Base-by-base conservation (phyloP, 2,113 vertebrate genomes). In the Antennarius striatus region DNA sequence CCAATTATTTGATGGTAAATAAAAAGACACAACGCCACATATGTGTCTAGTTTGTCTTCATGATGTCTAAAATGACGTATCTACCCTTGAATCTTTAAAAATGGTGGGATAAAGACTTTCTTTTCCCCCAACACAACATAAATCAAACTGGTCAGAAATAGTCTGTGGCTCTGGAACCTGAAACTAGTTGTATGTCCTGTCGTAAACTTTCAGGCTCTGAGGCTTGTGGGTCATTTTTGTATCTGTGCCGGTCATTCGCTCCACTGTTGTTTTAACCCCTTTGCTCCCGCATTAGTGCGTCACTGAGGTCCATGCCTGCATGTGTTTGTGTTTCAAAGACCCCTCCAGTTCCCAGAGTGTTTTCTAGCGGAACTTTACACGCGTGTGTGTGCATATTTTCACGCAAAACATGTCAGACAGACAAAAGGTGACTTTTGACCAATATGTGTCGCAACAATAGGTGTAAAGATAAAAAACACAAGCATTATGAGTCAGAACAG, bases 201-300 rank as follows among this genome's bases (percentile, higher is more conserved):
- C 55, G 58, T 85, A 69, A 84, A 83, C 68, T 46, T 15, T 14
- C 2, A 5, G 32, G 32, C 5, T 36, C 49, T 1, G 2, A 12
- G 71, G 68, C 82, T 80, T 45, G 47, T 32, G 56, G 52, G 80
- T 68, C 82, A 83, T 78, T 80, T 58, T 71, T 0, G 61, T 51
- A 68, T 69, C 63, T 39, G 0, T 73, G 67, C 63, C 3, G 11
- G 1, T 47, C 77, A 63, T 86, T 78, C 48, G 55, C 43, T 50
- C 2, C 8, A 5, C 63, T 90, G 88, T 90, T 89, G 70, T 76
- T 86, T 87, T 88, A 88, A 88, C 79, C 80, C 63, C 75, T 80
- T 22, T 78, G 76, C 74, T 81, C 66, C 76, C 46, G 56, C 67
- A 82, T 82, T 81, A 45, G 63, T 56, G 57, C n/a, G 15, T 60